A percentile compares a stretch with the other conserved stretches of the same genome.
phyloP scores from a whole-genome alignment of 2,113 vertebrate genomes.

The Heliornis fulica region DNA sequence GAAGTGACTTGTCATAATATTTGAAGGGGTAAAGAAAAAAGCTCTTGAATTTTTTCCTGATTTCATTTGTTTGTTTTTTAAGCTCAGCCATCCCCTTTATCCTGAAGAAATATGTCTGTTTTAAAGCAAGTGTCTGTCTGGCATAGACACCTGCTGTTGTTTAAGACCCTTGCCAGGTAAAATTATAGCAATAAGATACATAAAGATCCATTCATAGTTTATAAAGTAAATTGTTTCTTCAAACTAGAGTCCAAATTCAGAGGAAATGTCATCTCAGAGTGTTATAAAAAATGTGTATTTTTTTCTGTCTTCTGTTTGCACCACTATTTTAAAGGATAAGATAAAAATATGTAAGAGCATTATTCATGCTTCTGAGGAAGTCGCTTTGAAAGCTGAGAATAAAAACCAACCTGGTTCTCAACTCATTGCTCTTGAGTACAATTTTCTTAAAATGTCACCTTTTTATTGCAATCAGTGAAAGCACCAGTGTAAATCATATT shows the following conservation, averaged over 20 bases:
- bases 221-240: not conserved
- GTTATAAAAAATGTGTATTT: not conserved
- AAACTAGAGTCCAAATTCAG: not conserved
- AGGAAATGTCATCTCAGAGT: not conserved
- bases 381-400: not conserved
- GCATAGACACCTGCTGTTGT: not conserved
- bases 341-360: not conserved
- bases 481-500: not conserved
- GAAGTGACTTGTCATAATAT: not conserved
- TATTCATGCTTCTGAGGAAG: not conserved
- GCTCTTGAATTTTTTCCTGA: not conserved
- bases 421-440: not conserved
- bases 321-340: not conserved
- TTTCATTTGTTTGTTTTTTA: not conserved
- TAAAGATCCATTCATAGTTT: not conserved
- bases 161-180: not conserved
- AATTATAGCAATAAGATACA: not conserved
- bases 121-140: not conserved
- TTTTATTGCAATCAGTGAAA: not conserved
- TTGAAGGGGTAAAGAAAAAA: not conserved
- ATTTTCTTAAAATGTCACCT: not conserved
- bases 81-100: not conserved
- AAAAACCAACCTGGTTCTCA: not conserved
- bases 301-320: not conserved
- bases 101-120: not conserved